A percentile compares a stretch with the other conserved stretches of the same genome.
Conservation (phyloP, 2,113 vertebrate genomes). For the Lamprotornis superbus region DNA sequence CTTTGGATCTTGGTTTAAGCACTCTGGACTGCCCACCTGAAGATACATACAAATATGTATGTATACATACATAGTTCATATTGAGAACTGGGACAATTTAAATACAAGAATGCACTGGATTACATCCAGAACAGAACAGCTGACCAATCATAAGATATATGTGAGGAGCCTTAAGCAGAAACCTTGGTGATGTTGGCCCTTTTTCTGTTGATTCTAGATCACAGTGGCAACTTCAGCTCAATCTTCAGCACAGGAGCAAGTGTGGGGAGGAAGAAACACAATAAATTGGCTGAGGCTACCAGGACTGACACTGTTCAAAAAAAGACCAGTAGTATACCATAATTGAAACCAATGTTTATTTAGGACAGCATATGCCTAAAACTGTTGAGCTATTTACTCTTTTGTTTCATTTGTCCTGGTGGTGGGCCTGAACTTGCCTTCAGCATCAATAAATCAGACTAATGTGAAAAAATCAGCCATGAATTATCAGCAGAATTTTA, state of each 20-base stretch:
- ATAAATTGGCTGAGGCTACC: not conserved
- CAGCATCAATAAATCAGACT: not conserved
- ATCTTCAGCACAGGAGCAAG: not conserved
- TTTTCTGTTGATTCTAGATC: not conserved
- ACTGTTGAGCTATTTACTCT: not conserved
- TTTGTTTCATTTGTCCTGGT: not conserved
- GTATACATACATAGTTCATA: not conserved
- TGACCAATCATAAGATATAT: not conserved
- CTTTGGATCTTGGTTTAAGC: not conserved
- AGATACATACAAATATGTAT: not conserved
- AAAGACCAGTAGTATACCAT: not conserved
- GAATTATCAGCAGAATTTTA: not conserved
- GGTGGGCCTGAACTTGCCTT: not conserved
- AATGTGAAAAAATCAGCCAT: not conserved
- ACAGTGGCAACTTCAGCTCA: not conserved
- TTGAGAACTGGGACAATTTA: not conserved
- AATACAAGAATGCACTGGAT: not conserved
- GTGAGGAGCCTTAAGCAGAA: not conserved
- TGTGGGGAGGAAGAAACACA: not conserved
- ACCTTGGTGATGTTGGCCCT: not conserved
- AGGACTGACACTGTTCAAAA: not conserved
- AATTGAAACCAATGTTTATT: not conserved
- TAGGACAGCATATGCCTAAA: not conserved
- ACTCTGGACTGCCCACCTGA: not conserved
- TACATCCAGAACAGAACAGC: not conserved